Conservation (phyloP, 2,113 vertebrate species). For the Solenodon paradoxus region DNA sequence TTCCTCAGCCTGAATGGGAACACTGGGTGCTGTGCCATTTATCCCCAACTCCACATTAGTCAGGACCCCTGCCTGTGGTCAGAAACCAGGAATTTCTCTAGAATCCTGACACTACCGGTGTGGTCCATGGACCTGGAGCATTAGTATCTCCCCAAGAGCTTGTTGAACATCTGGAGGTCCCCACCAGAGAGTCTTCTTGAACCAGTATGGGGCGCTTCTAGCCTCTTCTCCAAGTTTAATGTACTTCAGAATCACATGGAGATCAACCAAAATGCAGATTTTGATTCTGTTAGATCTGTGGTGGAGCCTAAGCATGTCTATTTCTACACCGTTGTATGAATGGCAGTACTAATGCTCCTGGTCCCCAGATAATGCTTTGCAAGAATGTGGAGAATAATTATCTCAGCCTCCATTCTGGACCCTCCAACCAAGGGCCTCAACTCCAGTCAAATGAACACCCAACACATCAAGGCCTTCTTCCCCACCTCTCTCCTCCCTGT, state of each 20-base stretch:
- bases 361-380: background rate
- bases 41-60: accelerated
- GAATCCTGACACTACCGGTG: background rate
- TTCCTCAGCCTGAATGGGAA: background rate
- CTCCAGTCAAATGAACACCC: background rate
- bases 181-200: background rate
- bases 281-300: background rate
- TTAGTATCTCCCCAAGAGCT: background rate
- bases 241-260: background rate
- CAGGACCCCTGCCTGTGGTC: accelerated
- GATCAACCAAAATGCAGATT: background rate
- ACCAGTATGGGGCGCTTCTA: background rate
- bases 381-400: background rate
- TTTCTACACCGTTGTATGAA: background rate
- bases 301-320: background rate
- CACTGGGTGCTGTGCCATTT: accelerated
- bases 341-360: background rate
- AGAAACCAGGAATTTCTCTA: background rate
- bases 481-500: too few relatives aligned
- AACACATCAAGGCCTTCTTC: background rate
- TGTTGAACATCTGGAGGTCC: background rate
- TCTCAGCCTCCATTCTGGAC: background rate
- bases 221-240: background rate
- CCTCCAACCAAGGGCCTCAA: background rate
- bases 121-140: background rate